phyloP scores from a whole-genome alignment of 2,797 vertebrate species.

The Sebastes alutus region DNA sequence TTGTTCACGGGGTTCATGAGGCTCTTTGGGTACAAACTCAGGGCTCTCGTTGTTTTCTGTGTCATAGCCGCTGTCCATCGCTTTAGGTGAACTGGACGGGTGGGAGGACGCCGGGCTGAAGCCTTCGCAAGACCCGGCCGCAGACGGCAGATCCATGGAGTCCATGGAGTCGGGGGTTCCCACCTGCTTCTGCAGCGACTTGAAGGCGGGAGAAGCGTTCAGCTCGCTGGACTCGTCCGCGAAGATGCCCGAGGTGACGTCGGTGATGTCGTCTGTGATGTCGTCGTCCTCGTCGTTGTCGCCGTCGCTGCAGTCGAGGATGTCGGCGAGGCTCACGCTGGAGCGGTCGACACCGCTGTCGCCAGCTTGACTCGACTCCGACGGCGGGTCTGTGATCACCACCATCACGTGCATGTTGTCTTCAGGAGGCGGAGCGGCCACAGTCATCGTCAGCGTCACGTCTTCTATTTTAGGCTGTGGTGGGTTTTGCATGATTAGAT shows the following conservation, averaged over 20 bases:
- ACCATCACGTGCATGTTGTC: conserved; percentile 70
- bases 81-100: conserved; percentile 86
- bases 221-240: conserved; percentile 80
- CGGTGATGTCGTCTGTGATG: conserved; percentile 83
- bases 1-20: conserved; percentile 85
- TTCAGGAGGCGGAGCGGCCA: conserved; percentile 46
- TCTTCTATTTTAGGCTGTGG: conserved; percentile 63
- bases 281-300: conserved; percentile 77
- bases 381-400: conserved; percentile 65
- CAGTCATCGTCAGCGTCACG: conserved; percentile 34
- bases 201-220: conserved; percentile 73
- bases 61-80: conserved; percentile 95
- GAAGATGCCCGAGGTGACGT: conserved; percentile 87
- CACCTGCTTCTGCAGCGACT: conserved; percentile 89
- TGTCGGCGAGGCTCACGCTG: conserved; percentile 78
- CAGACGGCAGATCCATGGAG: conserved; percentile 88
- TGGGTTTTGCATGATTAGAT: conserved; percentile 40
- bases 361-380: conserved; percentile 62
- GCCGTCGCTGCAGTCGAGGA: conserved; percentile 84
- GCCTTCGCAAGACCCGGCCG: conserved; percentile 84
- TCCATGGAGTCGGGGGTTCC: conserved; percentile 91
- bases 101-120: conserved; percentile 82
- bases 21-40: conserved; percentile 93
- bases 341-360: conserved; percentile 76
- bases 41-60: conserved; percentile 97